Evolutionary conservation across 2,113 vertebrate genomes (phyloP).

Genomic region (Carettochelys insculpta): DNA sequence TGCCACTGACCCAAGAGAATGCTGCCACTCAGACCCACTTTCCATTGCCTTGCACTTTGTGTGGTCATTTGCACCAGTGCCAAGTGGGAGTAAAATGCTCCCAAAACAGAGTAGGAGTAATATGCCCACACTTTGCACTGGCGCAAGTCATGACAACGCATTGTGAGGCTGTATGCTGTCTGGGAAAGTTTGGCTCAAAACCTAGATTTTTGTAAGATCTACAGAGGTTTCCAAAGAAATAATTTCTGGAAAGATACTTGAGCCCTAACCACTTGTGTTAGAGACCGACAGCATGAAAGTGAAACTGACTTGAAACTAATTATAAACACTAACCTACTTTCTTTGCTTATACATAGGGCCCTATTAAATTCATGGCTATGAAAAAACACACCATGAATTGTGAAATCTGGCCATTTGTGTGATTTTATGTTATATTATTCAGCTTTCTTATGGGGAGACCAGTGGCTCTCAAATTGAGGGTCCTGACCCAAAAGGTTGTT

Average conservation of each 20-base stretch:
- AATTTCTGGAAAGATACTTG: constrained; percentile 32
- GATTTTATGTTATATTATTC: too few relatives aligned
- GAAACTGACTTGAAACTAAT: constrained; percentile 17
- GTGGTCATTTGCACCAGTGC: not conserved
- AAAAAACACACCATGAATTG: too few relatives aligned
- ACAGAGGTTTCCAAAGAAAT: constrained; percentile 22
- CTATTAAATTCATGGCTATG: too few relatives aligned
- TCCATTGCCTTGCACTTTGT: not conserved
- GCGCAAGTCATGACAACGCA: not conserved
- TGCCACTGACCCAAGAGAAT: not conserved
- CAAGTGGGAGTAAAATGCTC: fast-evolving
- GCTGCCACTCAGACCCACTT: not conserved
- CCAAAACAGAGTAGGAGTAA: fast-evolving
- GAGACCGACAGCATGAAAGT: constrained; percentile 7
- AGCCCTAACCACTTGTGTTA: not conserved
- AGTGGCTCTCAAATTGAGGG: too few relatives aligned
- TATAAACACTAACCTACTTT: not conserved
- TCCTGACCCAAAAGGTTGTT: too few relatives aligned
- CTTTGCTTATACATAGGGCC: not conserved
- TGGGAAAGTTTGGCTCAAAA: not conserved
- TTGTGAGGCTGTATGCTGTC: not conserved
- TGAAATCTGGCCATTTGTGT: too few relatives aligned
- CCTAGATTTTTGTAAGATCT: not conserved
- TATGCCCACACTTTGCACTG: not conserved
- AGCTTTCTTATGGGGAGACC: too few relatives aligned